Base-by-base conservation (phyloP, 37 sponge, comb jelly and placozoan species). In the Spongia lamella region DNA sequence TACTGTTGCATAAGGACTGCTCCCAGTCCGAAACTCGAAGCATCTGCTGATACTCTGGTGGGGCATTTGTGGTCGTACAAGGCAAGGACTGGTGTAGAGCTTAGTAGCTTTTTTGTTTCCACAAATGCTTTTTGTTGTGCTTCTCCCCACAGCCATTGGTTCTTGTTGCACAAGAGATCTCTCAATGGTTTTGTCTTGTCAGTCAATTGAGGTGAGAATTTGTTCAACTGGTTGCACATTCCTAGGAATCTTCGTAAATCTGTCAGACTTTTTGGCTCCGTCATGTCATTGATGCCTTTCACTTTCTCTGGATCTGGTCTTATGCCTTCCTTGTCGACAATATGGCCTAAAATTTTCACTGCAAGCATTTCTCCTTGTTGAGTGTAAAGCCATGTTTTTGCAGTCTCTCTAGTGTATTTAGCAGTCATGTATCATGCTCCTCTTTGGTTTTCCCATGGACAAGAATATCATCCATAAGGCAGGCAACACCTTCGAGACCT, bases 311-410 rank as follows among this genome's bases (percentile, higher is more conserved):
- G 76, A 16, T 63, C 76, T 25, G 63, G 63, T 16, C 24, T 20
- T 25, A 75, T 75, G 15, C 62, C 63, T n/a, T n/a, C 3, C 17
- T 37, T 63, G 4, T 31, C 22, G 16, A 75, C 76, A 61, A 75
- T 35, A 35, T 75, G 76, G 21, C 76, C 76, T 50, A 75, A 50
- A 11, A 63, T 35, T 34, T 6, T 26, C 15, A 76, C 31, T 21
- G 19, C 20, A 7, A 83, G 83, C 30, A 75, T 76, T 74, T 36
- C 22, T 7, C 22, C 35, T 37, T 75, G 76, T 14, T 69, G 83
- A 5, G 56, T 22, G 51, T 83, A 61, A 49, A 75, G 83, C 29
- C 75, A 59, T n/a, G 66, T 52, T 56, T 56, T 38, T 9, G 61
- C 38, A 5, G 2, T 56, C 0, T 62, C 72, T 37, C 30, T 39